A percentile compares a stretch with the other conserved stretches of the same genome.
phyloP scores from a whole-genome alignment of 2,797 vertebrate species.

The Microctenopoma stevenorrisi region DNA sequence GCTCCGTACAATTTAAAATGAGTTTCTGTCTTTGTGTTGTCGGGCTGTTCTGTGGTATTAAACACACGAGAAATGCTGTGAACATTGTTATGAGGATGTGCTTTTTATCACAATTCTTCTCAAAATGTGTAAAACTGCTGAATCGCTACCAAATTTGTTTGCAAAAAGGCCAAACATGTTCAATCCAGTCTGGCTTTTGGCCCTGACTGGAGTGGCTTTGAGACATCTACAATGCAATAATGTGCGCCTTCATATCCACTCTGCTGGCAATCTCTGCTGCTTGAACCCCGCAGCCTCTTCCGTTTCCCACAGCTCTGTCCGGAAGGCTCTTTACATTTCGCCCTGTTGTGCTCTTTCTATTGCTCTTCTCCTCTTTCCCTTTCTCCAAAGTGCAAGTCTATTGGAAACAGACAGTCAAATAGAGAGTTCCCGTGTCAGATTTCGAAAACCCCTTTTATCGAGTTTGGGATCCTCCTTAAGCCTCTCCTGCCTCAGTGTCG shows the following conservation, averaged over 20 bases:
- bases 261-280: constrained; percentile 63
- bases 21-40: constrained; percentile 36
- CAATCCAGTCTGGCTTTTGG: constrained; percentile 34
- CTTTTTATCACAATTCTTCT: constrained; percentile 19
- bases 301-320: constrained; percentile 61
- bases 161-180: constrained; percentile 11
- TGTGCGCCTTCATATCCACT: constrained; percentile 55
- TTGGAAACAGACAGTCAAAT: constrained; percentile 38
- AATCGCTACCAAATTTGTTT: constrained; percentile 29
- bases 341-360: constrained; percentile 33
- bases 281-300: constrained; percentile 65
- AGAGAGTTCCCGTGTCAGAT: constrained; percentile 56
- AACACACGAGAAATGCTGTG: constrained; percentile 24
- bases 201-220: constrained; percentile 40
- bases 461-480: constrained; percentile 67
- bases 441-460: constrained; percentile 60
- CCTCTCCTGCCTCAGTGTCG: constrained; percentile 57
- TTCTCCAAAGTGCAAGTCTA: constrained; percentile 24
- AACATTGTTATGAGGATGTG: constrained; percentile 13
- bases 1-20: constrained; percentile 50
- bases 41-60: constrained; percentile 7
- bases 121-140: background rate
- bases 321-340: constrained; percentile 56
- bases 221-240: constrained; percentile 47
- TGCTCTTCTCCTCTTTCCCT: constrained; percentile 22